These are phyloP conservation scores for Progne subis DNA, from an alignment of 2,113 vertebrate genomes.

Conservation along the genomic window DNA sequence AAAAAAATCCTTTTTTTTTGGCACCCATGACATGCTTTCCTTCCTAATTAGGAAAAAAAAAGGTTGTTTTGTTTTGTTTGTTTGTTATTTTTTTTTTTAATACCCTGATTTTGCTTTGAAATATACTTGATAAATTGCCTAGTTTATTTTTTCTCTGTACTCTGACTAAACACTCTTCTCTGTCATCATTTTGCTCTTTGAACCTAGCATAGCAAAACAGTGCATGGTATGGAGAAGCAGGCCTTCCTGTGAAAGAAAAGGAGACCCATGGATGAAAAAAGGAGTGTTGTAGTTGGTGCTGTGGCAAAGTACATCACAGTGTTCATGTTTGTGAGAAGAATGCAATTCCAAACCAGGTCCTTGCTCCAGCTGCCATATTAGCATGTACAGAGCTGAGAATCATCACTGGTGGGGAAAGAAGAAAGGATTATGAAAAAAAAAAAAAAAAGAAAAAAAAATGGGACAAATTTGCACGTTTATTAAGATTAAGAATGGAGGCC, in stretches of 20 bases:
- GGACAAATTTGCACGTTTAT: background rate
- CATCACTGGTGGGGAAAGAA: background rate
- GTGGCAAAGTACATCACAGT: background rate
- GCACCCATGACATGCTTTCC: background rate
- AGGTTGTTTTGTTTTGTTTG: background rate
- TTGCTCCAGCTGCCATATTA: background rate
- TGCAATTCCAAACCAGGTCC: fast-evolving
- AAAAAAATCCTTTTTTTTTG: background rate
- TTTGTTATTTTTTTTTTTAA: background rate
- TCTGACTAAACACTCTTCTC: background rate
- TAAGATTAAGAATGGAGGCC: background rate
- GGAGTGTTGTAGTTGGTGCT: background rate
- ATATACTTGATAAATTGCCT: background rate
- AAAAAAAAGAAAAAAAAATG: background rate
- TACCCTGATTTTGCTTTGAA: background rate
- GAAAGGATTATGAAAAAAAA: background rate
- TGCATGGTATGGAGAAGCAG: background rate
- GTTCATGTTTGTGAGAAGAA: background rate
- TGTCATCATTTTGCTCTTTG: background rate
- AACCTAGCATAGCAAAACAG: background rate
- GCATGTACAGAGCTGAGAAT: background rate
- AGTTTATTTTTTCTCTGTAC: background rate
- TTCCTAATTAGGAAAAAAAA: background rate
- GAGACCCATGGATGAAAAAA: background rate
- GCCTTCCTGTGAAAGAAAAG: background rate